Evolutionary conservation across 2,888 invertebrate genomes (phyloP), one percentile per base, ranked within the genome.

Genomic region (Nipponacmea schrenckii): DNA sequence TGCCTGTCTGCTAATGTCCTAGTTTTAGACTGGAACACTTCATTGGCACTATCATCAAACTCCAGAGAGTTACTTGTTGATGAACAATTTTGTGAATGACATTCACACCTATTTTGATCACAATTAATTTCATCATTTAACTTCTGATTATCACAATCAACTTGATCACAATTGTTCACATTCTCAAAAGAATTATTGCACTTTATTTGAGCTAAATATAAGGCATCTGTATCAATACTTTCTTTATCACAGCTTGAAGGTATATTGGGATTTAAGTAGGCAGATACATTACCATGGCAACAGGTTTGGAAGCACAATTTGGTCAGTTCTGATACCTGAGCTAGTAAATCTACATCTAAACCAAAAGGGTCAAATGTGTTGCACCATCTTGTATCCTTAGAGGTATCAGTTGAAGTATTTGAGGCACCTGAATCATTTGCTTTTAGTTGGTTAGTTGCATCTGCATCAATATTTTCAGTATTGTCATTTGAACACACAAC

Each of bases 301-400:
- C 78, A 77, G 64, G 76, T 72, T 64, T 79, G 75, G 74, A 84
- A 83, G 72, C 84, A 85, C 56, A 81, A 74, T 17, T 78, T 77
- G 17, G 79, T 76, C 10, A 84, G 76, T n/a, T 77, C 74, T 62
- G 78, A 77, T 7, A 84, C 74, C 39, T 73, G 50, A n/a, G 71
- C 68, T 26, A 77, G 72, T 39, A 81, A 65, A 48, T 81, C 76
- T 17, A 26, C 17, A 4, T 77, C 70, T 50, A 84, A 69, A 15
- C 71, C 56, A 56, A 84, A 78, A 15, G 83, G 84, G 70, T 84
- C 83, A 20, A 62, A 70, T 17, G 79, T 68, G 68, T 83, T 79
- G 73, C 77, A 77, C 24, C 24, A 56, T 56, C 20, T 56, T 56
- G 56, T 20, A 56, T 24, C 24, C 56, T 14, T 10, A 24, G 56